Conservation (phyloP, 2,888 invertebrate species). For the Drosophila monieri region DNA sequence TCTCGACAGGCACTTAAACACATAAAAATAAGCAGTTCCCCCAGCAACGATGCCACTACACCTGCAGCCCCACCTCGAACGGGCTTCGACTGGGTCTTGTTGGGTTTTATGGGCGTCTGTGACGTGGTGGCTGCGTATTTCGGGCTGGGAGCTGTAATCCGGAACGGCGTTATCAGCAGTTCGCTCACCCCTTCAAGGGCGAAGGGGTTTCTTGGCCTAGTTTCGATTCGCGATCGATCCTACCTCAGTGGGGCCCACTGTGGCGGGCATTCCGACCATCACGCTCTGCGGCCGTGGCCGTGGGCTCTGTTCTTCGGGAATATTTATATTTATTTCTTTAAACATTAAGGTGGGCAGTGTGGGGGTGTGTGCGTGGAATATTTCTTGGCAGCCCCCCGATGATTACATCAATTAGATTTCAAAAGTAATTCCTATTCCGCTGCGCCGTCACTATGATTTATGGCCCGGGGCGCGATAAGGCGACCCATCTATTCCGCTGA, state of each 20-base stretch:
- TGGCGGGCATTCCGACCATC: conserved; percentile 16
- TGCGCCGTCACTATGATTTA: conserved; percentile 20
- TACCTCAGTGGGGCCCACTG: not conserved
- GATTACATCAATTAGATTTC: conserved; percentile 37
- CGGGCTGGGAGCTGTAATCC: conserved; percentile 19
- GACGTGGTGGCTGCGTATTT: conserved; percentile 14
- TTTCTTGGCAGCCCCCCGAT: not conserved
- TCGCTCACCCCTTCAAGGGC: conserved; percentile 6
- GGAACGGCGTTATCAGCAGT: conserved; percentile 20
- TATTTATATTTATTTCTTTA: conserved; percentile 24
- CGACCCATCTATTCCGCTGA: conserved; percentile 15
- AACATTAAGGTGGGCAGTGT: conserved; percentile 4
- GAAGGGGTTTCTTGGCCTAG: conserved; percentile 31
- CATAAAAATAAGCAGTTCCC: conserved; percentile 27
- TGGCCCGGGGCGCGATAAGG: conserved; percentile 7
- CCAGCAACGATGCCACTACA: conserved; percentile 33
- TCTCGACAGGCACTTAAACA: conserved; percentile 28
- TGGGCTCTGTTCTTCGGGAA: conserved; percentile 6
- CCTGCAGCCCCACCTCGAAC: conserved; percentile 15
- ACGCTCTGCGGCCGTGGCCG: conserved; percentile 28
- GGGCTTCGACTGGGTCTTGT: conserved; percentile 1
- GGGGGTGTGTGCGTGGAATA: conserved; percentile 2
- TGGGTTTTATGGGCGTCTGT: conserved; percentile 7
- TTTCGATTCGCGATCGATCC: conserved; percentile 13
- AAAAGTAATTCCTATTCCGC: conserved; percentile 14